Conservation (phyloP, 2,888 invertebrate species). For the Octonoba sinensis region DNA sequence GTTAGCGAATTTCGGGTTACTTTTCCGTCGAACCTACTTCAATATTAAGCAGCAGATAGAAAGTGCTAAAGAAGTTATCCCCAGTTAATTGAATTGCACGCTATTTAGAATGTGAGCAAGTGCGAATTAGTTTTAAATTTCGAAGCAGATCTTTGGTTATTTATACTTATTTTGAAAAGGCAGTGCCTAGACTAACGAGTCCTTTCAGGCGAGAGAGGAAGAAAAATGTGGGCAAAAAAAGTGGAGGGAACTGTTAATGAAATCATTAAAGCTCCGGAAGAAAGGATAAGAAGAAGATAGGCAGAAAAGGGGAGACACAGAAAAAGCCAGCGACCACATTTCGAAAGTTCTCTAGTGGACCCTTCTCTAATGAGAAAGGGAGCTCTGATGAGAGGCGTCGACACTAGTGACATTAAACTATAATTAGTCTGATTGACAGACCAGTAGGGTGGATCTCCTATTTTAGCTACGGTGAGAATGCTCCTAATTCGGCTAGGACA, state of each 20-base stretch:
- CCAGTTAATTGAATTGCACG: slow-evolving; percentile 59
- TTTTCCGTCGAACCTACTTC: slow-evolving; percentile 3
- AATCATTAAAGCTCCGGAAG: slow-evolving; percentile 62
- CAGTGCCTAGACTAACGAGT: slow-evolving; percentile 50
- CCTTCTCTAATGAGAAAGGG: slow-evolving; percentile 60
- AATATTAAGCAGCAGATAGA: slow-evolving; percentile 41
- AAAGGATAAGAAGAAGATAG: slow-evolving; percentile 55
- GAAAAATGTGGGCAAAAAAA: slow-evolving; percentile 36
- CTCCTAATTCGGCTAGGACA: slow-evolving; percentile 57
- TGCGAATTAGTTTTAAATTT: slow-evolving; percentile 64
- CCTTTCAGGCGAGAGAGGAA: slow-evolving; percentile 40
- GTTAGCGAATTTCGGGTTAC: neutral
- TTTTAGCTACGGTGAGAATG: slow-evolving; percentile 55
- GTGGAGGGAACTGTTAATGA: slow-evolving; percentile 60
- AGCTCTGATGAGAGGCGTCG: slow-evolving; percentile 52
- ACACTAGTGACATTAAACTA: slow-evolving; percentile 64
- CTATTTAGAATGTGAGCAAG: slow-evolving; percentile 60
- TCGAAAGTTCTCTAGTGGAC: slow-evolving; percentile 45
- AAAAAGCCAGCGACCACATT: slow-evolving; percentile 63
- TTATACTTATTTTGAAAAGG: slow-evolving; percentile 63
- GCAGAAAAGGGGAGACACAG: slow-evolving; percentile 39
- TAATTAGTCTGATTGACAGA: slow-evolving; percentile 65
- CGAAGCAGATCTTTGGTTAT: slow-evolving; percentile 54
- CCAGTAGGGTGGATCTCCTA: slow-evolving; percentile 55
- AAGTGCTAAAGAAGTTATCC: slow-evolving; percentile 57